Evolutionary conservation across 37 sponge, comb jelly and placozoan species (phyloP).

Genomic region (Lycopodina hypogea): DNA sequence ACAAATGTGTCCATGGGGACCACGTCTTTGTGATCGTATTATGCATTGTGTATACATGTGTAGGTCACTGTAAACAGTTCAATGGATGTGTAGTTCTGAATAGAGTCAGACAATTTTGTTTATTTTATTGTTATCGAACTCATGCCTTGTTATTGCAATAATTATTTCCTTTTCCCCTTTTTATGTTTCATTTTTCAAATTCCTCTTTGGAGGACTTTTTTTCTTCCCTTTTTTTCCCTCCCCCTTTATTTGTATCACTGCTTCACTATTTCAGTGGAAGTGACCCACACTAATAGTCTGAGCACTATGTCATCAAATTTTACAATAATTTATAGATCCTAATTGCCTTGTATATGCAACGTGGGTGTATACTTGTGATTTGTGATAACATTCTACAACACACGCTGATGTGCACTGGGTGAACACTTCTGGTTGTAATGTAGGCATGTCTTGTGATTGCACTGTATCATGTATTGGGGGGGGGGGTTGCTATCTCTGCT

Average conservation of each 20-base stretch:
- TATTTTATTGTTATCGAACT: no score
- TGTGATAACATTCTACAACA: no score
- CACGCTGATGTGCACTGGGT: no score
- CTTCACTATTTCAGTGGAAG: not conserved
- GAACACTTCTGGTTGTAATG: no score
- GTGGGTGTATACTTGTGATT: no score
- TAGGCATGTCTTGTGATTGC: no score
- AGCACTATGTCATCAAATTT: not conserved
- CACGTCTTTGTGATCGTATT: slow-evolving; percentile 32
- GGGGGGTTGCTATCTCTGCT: no score
- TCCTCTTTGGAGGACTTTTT: no score
- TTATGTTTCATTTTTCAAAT: not conserved
- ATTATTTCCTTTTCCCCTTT: not conserved
- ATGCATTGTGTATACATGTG: not conserved
- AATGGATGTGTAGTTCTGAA: not conserved
- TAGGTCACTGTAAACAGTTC: not conserved
- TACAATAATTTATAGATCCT: not conserved
- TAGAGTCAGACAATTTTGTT: not conserved
- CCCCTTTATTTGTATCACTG: no score
- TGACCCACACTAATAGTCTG: not conserved
- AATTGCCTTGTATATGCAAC: not conserved
- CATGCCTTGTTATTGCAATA: not conserved
- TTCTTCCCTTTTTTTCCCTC: no score
- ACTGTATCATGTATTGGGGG: no score
- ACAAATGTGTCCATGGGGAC: slow-evolving; percentile 49